Conservation (phyloP, 1,140 invertebrate species). For the Cataglyphis hispanica region DNA sequence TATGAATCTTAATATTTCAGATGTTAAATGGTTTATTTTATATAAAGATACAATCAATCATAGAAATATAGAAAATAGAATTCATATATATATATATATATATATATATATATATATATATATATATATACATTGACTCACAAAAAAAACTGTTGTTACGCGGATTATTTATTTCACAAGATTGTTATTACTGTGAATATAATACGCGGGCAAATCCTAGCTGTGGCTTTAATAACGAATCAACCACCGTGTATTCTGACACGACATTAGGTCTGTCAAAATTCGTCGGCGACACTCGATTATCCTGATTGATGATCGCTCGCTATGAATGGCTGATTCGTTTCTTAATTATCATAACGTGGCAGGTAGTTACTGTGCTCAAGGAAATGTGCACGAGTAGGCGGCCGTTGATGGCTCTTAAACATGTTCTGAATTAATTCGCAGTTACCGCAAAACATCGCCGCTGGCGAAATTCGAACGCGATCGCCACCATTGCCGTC, state of each 20-base stretch:
- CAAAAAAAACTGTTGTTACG: background rate
- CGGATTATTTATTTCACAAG: constrained; percentile 2
- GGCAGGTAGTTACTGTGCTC: constrained; percentile 17
- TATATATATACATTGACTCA: background rate
- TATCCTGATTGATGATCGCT: constrained; percentile 26
- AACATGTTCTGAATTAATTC: constrained; percentile 59
- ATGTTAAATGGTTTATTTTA: background rate
- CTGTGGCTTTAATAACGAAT: background rate
- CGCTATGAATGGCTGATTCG: constrained; percentile 49
- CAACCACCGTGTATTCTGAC: background rate
- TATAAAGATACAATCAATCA: constrained; percentile 12
- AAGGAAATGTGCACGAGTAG: constrained; percentile 40
- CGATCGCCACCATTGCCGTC: background rate
- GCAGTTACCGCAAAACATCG: constrained; percentile 37
- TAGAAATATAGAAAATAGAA: background rate
- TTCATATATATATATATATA: background rate
- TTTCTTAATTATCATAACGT: constrained; percentile 68
- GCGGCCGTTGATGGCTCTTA: constrained; percentile 41
- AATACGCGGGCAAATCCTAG: background rate
- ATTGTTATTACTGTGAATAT: background rate
- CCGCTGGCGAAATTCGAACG: constrained; percentile 38
- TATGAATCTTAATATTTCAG: background rate
- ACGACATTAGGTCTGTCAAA: constrained; percentile 15
- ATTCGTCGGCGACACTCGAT: constrained; percentile 33
- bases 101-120: too few relatives aligned